Base-by-base conservation (phyloP, 2,888 invertebrate genomes). In the Tetragonula carbonaria region DNA sequence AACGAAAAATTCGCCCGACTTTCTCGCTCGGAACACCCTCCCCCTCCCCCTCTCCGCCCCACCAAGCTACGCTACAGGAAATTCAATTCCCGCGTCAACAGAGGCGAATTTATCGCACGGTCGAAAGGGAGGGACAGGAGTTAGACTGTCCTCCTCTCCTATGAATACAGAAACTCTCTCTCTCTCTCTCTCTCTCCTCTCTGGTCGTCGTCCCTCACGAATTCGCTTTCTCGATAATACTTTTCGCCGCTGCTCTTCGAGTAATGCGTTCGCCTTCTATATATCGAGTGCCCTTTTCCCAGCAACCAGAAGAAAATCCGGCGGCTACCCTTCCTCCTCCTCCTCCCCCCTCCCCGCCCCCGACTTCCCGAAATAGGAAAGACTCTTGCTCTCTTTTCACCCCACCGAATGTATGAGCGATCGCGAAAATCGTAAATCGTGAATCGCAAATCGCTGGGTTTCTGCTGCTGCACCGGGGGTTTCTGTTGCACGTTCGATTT, bases 31-130 rank as follows among this genome's bases (percentile, higher is more conserved):
- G 88, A 8, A 45, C 45, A 45, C 45, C 45, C 8, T 45, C 45
- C 45, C 45, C 38, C 8, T 8, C 8, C 5, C 53, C 53, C 51
- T 18, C 53, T 18, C 51, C 13, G 4, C 16, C 53, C 21, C 83
- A 78, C 72, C 71, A 76, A 85, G 88, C 88, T 78, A 87, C 72
- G 83, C 83, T 81, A 76, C 62, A 83, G 88, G 81, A 90, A 93
- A 93, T 93, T 93, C 92, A 93, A 93, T 94, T 93, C 92, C 87
- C 92, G 86, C 90, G 91, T 92, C 92, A 92, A 91, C 92, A 89
- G 88, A 85, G 86, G 88, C 90, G 92, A 93, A 94, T 93, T 93
- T 93, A 93, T 93, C 90, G 91, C 88, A 77, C 79, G 74, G 13
- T 50, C 80, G 55, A 82, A 70, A 74, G 82, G 18, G 82, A 66